A percentile compares a stretch with the other conserved stretches of the same genome.
phyloP scores from a whole-genome alignment of 2,888 invertebrate species.

The Brachynemurus nebulosus region DNA sequence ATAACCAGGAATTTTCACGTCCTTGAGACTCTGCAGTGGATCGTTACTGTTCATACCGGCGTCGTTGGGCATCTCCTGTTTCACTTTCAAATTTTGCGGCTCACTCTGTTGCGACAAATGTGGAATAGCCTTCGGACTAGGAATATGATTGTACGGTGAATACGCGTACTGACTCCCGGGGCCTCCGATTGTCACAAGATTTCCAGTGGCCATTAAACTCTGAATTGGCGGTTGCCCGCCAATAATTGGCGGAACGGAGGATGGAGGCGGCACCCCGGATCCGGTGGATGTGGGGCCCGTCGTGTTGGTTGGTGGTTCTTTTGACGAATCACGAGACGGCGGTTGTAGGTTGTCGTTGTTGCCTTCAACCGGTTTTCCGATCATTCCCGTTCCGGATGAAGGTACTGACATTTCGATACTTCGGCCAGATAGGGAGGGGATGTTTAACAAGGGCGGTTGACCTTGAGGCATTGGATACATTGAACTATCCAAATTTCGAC shows the following conservation, averaged over 20 bases:
- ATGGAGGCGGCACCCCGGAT: conserved; percentile 30
- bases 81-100: conserved; percentile 59
- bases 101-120: conserved; percentile 32
- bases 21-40: conserved; percentile 63
- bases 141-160: conserved; percentile 8
- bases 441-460: conserved; percentile 6
- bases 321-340: conserved; percentile 31
- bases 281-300: conserved; percentile 17
- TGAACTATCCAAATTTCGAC: background rate
- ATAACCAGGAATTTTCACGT: conserved; percentile 65
- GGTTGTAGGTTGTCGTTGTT: conserved; percentile 31
- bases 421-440: conserved; percentile 1
- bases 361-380: conserved; percentile 16
- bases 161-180: conserved; percentile 40
- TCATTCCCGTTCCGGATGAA: conserved; percentile 11
- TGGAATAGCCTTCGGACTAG: conserved; percentile 6
- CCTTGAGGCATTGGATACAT: background rate
- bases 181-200: conserved; percentile 45
- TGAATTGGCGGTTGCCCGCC: conserved; percentile 41
- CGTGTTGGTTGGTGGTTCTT: conserved; percentile 30
- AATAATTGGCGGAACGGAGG: conserved; percentile 25
- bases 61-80: conserved; percentile 45
- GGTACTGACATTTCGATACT: conserved; percentile 13
- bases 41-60: conserved; percentile 30
- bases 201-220: conserved; percentile 41